Evolutionary conservation across 2,113 vertebrate genomes (phyloP), one percentile per base, ranked within the genome.

Genomic region (Cottus gobio): DNA sequence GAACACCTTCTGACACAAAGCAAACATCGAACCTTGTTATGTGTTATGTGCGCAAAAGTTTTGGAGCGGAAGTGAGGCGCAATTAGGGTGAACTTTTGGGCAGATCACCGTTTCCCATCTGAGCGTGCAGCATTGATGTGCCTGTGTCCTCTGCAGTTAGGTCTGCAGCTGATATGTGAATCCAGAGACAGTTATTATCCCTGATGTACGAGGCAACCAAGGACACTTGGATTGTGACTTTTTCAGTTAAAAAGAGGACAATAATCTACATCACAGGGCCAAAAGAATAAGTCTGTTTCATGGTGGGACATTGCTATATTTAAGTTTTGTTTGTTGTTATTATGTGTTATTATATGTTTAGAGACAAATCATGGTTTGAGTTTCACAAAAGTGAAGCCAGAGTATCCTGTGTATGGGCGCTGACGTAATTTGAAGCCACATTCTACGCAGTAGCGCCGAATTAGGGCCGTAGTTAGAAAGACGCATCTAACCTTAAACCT

Each of bases 1-100:
- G 75, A 87, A 85, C 85, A 88, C 85, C 89, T 89, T 84, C 81
- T 80, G 85, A 91, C 70, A 78, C 73, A 79, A 82, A 80, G 79
- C 82, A 84, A 88, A 90, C 87, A 80, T 61, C 82, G 48, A 26
- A 85, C 75, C 36, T 68, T 82, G 76, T 84, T 81, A 82, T 79
- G 66, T 58, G 64, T 86, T 82, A 76, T 74, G 36, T 30, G 52
- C n/a, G 5, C 3, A 63, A 83, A 83, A 74, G 57, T 88, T 87
- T 85, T 28, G 46, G 18, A 73, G 46, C 36, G 26, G 15, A 85
- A 56, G 57, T 34, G 57, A 69, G 22, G 39, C 22, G 60, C 71
- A 76, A 77, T 72, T 86, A 56, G 10, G 20, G 22, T n/a, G 22
- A 57, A 64, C 20, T 78, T 20, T 28, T 52, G 9, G n/a, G 7